Evolutionary conservation across 2,797 vertebrate genomes (phyloP), one percentile per base, ranked within the genome.

Genomic region (Sphaeramia orbicularis): DNA sequence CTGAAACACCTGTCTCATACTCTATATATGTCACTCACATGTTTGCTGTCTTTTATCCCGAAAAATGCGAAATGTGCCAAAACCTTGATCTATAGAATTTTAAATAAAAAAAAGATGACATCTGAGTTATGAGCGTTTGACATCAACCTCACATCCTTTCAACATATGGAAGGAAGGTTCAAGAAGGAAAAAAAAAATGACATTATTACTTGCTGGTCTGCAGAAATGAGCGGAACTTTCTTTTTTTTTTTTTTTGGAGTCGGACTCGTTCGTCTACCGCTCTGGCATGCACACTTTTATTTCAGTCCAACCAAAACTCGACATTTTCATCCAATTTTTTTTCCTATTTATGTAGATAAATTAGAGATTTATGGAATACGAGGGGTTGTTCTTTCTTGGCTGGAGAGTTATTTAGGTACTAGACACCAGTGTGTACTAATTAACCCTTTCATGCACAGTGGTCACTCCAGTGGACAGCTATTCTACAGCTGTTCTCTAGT

Each of bases 1-100:
- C 65, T 41, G 16, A 75, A 76, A 60, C 74, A 78, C 59, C 60
- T 81, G 77, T 48, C 21, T 62, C 38, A 3, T 42, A 18, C 48
- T 50, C 35, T 59, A 41, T 58, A 73, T 55, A 74, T 59, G 48
- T 76, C 69, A 49, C 30, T 64, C 16, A 60, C 35, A 74, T 56
- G 70, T 71, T 49, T 59, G 60, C 51, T 35, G 51, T 49, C 77
- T 81, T 75, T 74, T 66, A 83, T 74, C 54, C 36, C 49, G 12
- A 49, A 53, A 40, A 61, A 62, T 36, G 36, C 36, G 56, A 38
- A 37, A 54, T 51, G 54, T 69, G 61, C 68, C 68, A 67, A 62
- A 72, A 71, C 16, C 63, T 18, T 77, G 79, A 77, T 80, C 21
- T 68, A 51, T 61, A 54, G 47, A 73, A 58, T 55, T 19, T 64